Evolutionary conservation across 1,140 invertebrate genomes (phyloP), one percentile per base, ranked within the genome.

Genomic region (Diachasma alloeum): DNA sequence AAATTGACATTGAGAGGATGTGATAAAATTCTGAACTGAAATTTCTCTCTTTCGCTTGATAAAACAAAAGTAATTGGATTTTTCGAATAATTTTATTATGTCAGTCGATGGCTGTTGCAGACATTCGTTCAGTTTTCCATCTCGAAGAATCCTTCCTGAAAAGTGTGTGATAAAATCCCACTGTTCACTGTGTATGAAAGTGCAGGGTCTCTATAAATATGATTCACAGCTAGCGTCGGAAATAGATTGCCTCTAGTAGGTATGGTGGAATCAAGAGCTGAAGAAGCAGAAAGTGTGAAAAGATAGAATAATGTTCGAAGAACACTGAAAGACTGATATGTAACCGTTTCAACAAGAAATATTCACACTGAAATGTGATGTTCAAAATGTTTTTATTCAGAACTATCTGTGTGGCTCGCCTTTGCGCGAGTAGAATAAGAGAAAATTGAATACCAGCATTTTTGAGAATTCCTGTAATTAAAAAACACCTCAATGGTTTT

Each of bases 201-300:
- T 15, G 15, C 46, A 53, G 31, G 15, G 19, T 36, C 22, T 42
- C 75, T 72, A 79, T 79, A 79, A 79, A 75, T 79, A 72, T 79
- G 68, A 79, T 77, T 77, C 72, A 75, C 69, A 69, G 53, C 26
- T 42, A 39, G 46, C 13, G 68, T 31, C 13, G 72, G 42, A 77
- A 79, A 79, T 79, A 72, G 78, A 79, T 79, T 79, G 56, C 37
- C 48, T 46, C 68, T 59, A 59, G 24, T 9, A 68, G 6, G 24
- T 68, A 36, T 36, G 66, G 39, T 17, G 44, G 24, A 56, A 26
- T 22, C 24, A 37, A 31, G 17, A 37, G 42, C 19, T 42, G 73
- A 44, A 39, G 37, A 67, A 53, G 48, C 48, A 53, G 17, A 53
- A 53, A 53, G 48, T 53, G 48, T 17, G 15, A 53, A 53, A 53